Evolutionary conservation across 2,797 vertebrate species (phyloP).

Genomic region (Chromobotia macracanthus): DNA sequence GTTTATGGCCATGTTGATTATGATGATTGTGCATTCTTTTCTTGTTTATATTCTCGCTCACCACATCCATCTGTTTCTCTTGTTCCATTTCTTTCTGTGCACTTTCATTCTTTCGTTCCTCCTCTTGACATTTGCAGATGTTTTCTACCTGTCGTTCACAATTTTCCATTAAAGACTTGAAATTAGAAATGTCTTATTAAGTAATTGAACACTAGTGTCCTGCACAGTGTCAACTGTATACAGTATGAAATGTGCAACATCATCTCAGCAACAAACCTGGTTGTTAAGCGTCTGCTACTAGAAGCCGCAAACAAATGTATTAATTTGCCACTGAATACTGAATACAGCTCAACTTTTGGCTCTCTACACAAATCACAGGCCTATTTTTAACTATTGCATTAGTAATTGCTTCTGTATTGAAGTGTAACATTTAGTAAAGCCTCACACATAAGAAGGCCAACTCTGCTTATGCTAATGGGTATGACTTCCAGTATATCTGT

Average conservation of each 20-base stretch:
- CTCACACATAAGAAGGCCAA: not conserved
- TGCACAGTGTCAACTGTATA: no score
- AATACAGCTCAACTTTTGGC: no score
- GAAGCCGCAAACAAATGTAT: no score
- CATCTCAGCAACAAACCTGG: no score
- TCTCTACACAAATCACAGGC: no score
- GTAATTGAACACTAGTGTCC: no score
- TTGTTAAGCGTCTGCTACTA: no score
- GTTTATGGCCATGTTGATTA: constrained; percentile 20
- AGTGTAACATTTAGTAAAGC: no score
- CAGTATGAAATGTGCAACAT: no score
- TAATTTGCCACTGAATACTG: no score
- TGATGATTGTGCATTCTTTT: not conserved
- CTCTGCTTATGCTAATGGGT: not conserved
- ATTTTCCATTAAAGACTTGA: not conserved
- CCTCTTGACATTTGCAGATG: not conserved
- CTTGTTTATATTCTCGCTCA: not conserved
- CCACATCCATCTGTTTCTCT: not conserved
- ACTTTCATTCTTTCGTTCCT: not conserved
- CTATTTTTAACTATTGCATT: no score
- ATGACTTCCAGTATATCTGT: not conserved
- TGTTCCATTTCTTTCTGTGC: not conserved
- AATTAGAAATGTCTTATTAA: not conserved
- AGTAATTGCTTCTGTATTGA: no score
- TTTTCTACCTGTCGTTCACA: not conserved